Evolutionary conservation across 2,113 vertebrate species (phyloP).

Genomic region (Callionymus lyra): DNA sequence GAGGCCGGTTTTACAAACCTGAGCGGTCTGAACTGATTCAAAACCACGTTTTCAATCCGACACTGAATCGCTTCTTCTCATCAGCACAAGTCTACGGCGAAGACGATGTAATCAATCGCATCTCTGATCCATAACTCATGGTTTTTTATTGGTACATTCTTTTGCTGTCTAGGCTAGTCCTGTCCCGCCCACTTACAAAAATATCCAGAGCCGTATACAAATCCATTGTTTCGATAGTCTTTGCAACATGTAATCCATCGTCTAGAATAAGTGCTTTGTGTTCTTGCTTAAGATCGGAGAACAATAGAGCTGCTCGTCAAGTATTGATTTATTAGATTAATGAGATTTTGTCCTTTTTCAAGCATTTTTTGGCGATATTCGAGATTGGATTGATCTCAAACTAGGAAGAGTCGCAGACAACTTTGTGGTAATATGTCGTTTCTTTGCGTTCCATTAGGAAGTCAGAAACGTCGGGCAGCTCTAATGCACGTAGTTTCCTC

Average conservation of each 20-base stretch:
- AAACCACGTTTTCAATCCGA: constrained; percentile 38
- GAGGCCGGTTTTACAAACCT: constrained; percentile 57
- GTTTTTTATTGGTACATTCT: constrained; percentile 59
- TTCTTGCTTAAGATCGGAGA: too few relatives aligned
- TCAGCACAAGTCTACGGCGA: constrained; percentile 16
- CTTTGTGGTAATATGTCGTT: too few relatives aligned
- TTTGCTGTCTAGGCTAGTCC: constrained; percentile 52
- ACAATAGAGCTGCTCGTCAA: too few relatives aligned
- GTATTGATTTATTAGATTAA: too few relatives aligned
- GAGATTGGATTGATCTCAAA: too few relatives aligned
- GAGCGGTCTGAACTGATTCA: constrained; percentile 41
- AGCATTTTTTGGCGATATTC: too few relatives aligned
- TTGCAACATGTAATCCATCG: constrained; percentile 19
- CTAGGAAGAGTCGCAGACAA: too few relatives aligned
- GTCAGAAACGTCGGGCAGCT: too few relatives aligned
- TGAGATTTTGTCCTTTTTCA: too few relatives aligned
- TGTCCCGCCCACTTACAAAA: constrained; percentile 39
- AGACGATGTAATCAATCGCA: constrained; percentile 14
- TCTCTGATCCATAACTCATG: constrained; percentile 25
- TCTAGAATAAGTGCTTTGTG: too few relatives aligned
- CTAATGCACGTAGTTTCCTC: too few relatives aligned
- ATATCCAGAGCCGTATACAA: constrained; percentile 17
- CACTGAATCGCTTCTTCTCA: constrained; percentile 53
- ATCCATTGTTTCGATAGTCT: constrained; percentile 22
- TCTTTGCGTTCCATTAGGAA: too few relatives aligned